Percentiles rank a stretch among this genome's conserved stretches.
Evolutionary conservation across 2,888 invertebrate genomes (phyloP).

Genomic region (Sphecodes monilicornis): DNA sequence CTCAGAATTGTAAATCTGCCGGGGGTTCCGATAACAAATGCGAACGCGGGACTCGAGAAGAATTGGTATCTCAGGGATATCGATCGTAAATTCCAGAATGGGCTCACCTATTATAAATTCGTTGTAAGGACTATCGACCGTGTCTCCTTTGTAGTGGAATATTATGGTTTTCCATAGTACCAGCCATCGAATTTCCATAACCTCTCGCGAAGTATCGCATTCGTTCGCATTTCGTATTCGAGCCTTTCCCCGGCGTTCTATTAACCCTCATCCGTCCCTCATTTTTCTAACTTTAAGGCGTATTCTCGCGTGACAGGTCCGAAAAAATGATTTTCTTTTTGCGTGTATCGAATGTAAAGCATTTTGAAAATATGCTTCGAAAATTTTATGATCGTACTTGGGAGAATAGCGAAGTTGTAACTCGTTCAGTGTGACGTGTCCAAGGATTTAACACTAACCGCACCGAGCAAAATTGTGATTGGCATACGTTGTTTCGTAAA

Average conservation of each 20-base stretch:
- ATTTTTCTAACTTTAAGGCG: neutral
- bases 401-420: too few species aligned
- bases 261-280: neutral
- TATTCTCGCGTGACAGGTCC: neutral
- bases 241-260: neutral
- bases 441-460: too few species aligned
- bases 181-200: neutral
- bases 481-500: too few species aligned
- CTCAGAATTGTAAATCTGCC: constrained; percentile 5
- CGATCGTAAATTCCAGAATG: neutral
- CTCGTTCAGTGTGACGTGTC: too few species aligned
- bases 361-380: too few species aligned
- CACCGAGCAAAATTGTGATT: too few species aligned
- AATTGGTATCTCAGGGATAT: neutral
- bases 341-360: too few species aligned
- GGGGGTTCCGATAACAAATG: neutral
- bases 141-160: neutral
- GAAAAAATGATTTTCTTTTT: neutral
- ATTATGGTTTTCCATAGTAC: neutral
- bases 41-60: neutral
- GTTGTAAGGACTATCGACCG: neutral
- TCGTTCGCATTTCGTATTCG: neutral
- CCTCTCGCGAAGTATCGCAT: neutral
- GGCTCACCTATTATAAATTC: neutral
- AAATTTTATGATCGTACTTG: too few species aligned